Evolutionary conservation across 2,797 vertebrate genomes (phyloP).

Genomic region (Betta splendens): DNA sequence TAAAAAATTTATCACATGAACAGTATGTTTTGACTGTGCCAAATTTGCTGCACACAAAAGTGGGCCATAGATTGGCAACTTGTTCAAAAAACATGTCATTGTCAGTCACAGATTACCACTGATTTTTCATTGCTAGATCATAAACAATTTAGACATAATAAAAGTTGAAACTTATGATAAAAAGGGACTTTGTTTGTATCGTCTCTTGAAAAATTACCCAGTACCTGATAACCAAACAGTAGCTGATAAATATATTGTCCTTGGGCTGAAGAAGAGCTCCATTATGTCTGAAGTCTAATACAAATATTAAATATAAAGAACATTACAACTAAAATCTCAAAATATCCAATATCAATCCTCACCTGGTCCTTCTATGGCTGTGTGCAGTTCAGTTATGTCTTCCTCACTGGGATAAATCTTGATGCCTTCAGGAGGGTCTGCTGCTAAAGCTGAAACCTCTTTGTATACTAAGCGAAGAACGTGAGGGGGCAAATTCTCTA

Average conservation of each 20-base stretch:
- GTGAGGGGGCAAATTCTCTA: constrained; percentile 95
- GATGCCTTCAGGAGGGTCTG: constrained; percentile 92
- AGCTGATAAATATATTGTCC: not conserved
- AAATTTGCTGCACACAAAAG: constrained; percentile 26
- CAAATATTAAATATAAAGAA: no score
- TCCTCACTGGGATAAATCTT: constrained; percentile 95
- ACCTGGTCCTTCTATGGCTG: constrained; percentile 94
- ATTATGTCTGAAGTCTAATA: not conserved
- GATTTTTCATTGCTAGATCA: no score
- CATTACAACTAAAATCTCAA: not conserved
- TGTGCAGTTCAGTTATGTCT: constrained; percentile 93
- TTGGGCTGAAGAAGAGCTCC: not conserved
- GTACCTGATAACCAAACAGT: not conserved
- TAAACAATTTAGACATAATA: not conserved
- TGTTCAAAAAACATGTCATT: constrained; percentile 7
- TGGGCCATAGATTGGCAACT: constrained; percentile 30
- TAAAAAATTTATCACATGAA: constrained; percentile 69
- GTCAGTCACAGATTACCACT: not conserved
- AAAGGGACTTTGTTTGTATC: not conserved
- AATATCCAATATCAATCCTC: constrained; percentile 9
- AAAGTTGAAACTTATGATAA: not conserved
- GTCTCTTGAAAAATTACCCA: not conserved
- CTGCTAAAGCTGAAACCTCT: constrained; percentile 90
- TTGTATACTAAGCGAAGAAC: constrained; percentile 95
- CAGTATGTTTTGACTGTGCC: constrained; percentile 37